Percentiles rank a stretch among this genome's conserved stretches.
phyloP scores from a whole-genome alignment of 1,140 invertebrate genomes.

The Gonatopus flavifemur region DNA sequence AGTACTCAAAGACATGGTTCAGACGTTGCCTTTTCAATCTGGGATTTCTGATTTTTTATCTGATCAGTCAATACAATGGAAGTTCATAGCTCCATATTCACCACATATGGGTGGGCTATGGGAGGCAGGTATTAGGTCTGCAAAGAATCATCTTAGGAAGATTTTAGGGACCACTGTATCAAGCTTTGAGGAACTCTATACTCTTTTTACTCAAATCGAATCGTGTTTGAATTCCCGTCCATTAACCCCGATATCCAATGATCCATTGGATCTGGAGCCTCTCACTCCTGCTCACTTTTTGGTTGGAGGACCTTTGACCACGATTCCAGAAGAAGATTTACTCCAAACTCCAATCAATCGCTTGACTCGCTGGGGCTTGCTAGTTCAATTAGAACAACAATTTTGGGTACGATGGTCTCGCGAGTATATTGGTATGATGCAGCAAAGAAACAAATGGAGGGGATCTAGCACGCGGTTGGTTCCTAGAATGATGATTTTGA shows the following conservation, averaged over 20 bases:
- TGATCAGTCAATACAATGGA: too few relatives aligned
- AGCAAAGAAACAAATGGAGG: too few relatives aligned
- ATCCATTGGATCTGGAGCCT: constrained; percentile 17
- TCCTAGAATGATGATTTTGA: too few relatives aligned
- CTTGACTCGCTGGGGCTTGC: neutral
- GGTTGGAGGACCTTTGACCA: neutral
- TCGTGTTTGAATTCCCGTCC: constrained; percentile 24
- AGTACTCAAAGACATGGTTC: too few relatives aligned
- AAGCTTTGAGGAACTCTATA: neutral
- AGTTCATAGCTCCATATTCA: too few relatives aligned
- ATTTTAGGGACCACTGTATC: too few relatives aligned
- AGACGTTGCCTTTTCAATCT: too few relatives aligned
- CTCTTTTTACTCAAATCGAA: constrained; percentile 15
- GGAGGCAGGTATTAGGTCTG: too few relatives aligned
- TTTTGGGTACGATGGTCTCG: neutral
- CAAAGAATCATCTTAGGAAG: too few relatives aligned
- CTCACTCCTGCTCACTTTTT: constrained; percentile 24
- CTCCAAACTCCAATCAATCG: neutral
- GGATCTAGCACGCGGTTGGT: neutral
- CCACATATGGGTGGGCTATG: too few relatives aligned
- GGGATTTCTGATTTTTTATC: too few relatives aligned
- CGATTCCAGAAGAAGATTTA: neutral
- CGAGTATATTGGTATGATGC: neutral
- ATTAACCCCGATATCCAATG: constrained; percentile 16
- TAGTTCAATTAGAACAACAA: neutral